These are phyloP conservation scores for Apamea monoglypha DNA, from an alignment of 2,888 invertebrate species.

Conservation along the genomic window DNA sequence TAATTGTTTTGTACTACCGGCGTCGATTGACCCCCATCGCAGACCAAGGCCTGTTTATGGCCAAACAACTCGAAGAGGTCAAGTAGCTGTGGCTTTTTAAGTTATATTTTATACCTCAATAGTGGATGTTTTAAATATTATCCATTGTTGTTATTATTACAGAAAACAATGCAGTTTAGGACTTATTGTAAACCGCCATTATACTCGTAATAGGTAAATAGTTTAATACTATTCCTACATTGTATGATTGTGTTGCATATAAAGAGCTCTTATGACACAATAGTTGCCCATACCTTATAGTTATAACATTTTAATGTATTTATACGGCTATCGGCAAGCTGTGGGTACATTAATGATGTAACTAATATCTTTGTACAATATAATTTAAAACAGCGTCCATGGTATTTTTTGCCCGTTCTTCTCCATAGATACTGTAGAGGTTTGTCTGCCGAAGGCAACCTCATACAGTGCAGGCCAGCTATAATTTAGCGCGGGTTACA, in stretches of 20 bases:
- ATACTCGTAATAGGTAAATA: not conserved
- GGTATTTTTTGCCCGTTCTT: too few species aligned
- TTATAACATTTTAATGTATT: not conserved
- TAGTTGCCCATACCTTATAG: not conserved
- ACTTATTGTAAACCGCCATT: not conserved
- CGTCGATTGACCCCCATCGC: not conserved
- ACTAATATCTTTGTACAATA: too few species aligned
- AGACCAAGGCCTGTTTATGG: not conserved
- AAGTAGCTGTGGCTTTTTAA: not conserved
- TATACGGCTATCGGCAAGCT: not conserved
- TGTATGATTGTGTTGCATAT: not conserved
- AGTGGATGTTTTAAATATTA: not conserved
- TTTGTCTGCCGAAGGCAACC: too few species aligned
- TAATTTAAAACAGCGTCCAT: too few species aligned
- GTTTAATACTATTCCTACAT: not conserved
- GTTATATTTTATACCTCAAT: not conserved
- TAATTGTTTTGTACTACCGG: not conserved
- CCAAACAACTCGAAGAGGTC: not conserved
- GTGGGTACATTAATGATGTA: not conserved
- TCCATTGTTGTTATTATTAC: not conserved
- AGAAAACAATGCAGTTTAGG: slow-evolving; percentile 1
- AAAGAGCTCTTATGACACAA: not conserved
- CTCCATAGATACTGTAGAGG: too few species aligned
- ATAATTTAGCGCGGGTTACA: too few species aligned
- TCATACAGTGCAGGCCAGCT: too few species aligned